phyloP scores from a whole-genome alignment of 2,113 vertebrate genomes.

The Buteo buteo region DNA sequence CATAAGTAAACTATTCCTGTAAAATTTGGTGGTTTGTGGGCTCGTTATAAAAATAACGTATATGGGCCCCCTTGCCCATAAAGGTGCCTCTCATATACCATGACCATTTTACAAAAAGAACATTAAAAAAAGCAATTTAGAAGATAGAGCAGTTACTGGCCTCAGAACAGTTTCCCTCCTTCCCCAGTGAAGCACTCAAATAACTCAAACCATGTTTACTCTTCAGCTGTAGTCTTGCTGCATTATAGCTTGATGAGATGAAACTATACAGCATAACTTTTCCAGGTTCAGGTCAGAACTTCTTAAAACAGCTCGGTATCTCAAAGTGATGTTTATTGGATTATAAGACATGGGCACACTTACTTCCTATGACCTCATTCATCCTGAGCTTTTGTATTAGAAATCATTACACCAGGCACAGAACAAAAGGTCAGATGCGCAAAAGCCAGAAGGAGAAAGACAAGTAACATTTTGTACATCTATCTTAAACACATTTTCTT shows the following conservation, averaged over 20 bases:
- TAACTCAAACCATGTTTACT: conserved; percentile 46
- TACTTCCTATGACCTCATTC: conserved; percentile 59
- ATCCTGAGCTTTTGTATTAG: background rate
- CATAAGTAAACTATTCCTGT: background rate
- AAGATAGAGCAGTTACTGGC: background rate
- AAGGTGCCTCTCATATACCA: conserved; percentile 41
- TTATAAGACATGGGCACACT: conserved; percentile 45
- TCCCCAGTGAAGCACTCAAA: background rate
- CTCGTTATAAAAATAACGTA: conserved; percentile 27
- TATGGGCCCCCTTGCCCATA: conserved; percentile 20
- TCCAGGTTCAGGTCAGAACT: conserved; percentile 51
- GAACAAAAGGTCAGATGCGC: conserved; percentile 39
- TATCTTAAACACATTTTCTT: background rate
- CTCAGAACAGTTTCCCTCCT: background rate
- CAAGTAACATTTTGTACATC: background rate
- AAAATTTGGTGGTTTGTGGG: conserved; percentile 19
- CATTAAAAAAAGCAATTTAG: background rate
- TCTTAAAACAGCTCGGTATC: conserved; percentile 49
- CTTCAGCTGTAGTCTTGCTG: conserved; percentile 8
- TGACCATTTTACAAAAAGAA: conserved; percentile 13
- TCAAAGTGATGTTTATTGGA: conserved; percentile 52
- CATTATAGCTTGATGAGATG: conserved; percentile 46
- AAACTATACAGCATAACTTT: background rate
- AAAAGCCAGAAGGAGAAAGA: conserved; percentile 34
- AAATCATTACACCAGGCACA: conserved; percentile 32